A percentile compares a stretch with the other conserved stretches of the same genome.
Conservation (phyloP, 2,888 invertebrate species). For the Lymantria monacha region DNA sequence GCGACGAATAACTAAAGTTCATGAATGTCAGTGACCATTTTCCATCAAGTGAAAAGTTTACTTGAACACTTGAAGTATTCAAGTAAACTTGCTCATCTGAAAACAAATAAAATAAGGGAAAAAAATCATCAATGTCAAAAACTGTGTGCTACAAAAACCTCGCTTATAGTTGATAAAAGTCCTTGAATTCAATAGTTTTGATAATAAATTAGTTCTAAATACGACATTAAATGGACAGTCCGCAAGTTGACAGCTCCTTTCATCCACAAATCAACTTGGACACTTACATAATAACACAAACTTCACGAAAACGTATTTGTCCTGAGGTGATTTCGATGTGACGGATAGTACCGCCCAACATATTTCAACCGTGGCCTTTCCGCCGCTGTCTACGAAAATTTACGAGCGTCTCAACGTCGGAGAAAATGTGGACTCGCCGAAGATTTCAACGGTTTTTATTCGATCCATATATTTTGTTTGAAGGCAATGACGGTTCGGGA, state of each 20-base stretch:
- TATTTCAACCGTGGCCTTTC: slow-evolving; percentile 47
- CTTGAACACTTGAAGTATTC: no score
- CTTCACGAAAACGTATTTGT: slow-evolving; percentile 46
- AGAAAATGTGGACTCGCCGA: slow-evolving; percentile 61
- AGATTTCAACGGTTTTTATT: slow-evolving; percentile 63
- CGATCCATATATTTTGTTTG: slow-evolving; percentile 62
- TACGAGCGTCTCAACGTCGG: slow-evolving; percentile 47
- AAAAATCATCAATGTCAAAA: no score
- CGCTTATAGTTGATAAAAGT: no score
- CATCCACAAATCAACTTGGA: slow-evolving; percentile 8
- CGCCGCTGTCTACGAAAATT: slow-evolving; percentile 50
- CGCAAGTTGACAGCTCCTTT: not conserved
- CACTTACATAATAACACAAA: slow-evolving; percentile 15
- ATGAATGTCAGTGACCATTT: no score
- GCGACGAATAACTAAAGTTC: no score
- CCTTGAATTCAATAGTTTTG: no score
- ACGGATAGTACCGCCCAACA: slow-evolving; percentile 50
- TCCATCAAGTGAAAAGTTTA: no score
- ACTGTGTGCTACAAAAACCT: no score
- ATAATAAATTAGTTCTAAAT: not conserved
- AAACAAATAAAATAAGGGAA: no score
- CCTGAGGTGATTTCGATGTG: slow-evolving; percentile 52
- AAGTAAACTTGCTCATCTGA: no score
- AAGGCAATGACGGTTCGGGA: slow-evolving; percentile 55
- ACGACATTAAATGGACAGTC: not conserved